A percentile compares a stretch with the other conserved stretches of the same genome.
Evolutionary conservation across 2,113 vertebrate genomes (phyloP).

Genomic region (Harpagus bidentatus): DNA sequence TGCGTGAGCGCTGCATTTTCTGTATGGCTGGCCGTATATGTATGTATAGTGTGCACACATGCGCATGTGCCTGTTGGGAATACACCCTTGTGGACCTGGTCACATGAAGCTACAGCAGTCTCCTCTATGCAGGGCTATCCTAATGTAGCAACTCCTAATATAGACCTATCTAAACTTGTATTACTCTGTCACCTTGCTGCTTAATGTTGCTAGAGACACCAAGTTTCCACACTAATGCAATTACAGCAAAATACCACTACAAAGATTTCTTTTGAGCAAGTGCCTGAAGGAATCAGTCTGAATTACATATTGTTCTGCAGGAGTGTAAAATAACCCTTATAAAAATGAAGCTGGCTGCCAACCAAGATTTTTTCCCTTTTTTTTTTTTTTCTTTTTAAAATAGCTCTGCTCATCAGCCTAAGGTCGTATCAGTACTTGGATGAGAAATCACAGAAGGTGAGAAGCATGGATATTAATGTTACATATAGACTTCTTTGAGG

Average conservation of each 20-base stretch:
- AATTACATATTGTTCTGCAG: conserved; percentile 24
- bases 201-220: background rate
- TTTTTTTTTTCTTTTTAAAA: background rate
- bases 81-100: background rate
- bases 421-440: background rate
- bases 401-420: background rate
- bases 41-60: fast-evolving
- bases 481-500: background rate
- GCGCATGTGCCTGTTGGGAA: background rate
- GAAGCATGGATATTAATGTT: background rate
- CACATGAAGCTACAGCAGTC: background rate
- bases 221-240: background rate
- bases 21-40: background rate
- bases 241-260: background rate
- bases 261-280: conserved; percentile 29
- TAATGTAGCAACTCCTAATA: background rate
- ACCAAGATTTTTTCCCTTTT: background rate
- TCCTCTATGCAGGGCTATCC: background rate
- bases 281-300: background rate
- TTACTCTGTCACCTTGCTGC: background rate
- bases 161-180: background rate
- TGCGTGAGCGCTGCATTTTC: fast-evolving
- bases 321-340: conserved; percentile 30
- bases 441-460: conserved; percentile 3
- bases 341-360: background rate